A percentile compares a stretch with the other conserved stretches of the same genome.
These are phyloP conservation scores for Podarcis cretensis DNA, from an alignment of 2,113 vertebrate genomes.

Conservation along the genomic window DNA sequence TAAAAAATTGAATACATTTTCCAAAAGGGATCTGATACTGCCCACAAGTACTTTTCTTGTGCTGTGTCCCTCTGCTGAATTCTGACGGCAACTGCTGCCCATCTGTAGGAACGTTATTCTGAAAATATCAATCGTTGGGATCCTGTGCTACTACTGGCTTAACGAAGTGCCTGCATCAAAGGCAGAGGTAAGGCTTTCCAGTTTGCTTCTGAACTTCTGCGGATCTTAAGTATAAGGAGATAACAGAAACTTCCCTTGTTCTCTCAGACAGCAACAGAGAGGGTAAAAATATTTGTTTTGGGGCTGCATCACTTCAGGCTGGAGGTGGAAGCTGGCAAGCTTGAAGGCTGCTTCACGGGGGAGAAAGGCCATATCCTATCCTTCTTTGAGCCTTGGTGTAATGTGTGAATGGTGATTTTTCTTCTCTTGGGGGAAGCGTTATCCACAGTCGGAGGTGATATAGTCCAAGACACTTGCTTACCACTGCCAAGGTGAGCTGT, in stretches of 20 bases:
- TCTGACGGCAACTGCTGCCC: slow-evolving; percentile 24
- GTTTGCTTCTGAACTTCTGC: background rate
- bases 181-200: slow-evolving; percentile 63
- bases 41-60: too few species aligned
- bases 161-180: slow-evolving; percentile 69
- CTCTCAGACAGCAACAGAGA: background rate
- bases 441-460: too few species aligned
- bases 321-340: background rate
- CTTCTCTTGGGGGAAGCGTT: background rate
- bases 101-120: slow-evolving; percentile 86
- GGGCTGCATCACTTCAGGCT: background rate
- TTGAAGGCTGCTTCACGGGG: background rate
- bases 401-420: background rate
- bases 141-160: slow-evolving; percentile 95
- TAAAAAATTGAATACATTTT: too few species aligned
- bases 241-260: background rate
- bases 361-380: background rate
- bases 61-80: background rate
- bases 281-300: background rate
- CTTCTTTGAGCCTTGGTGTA: background rate
- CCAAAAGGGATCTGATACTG: too few species aligned
- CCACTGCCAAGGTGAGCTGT: background rate
- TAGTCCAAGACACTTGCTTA: background rate
- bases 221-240: too few species aligned
- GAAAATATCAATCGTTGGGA: slow-evolving; percentile 89